Base-by-base conservation (phyloP, 2,888 invertebrate species). In the Standfussiana lucernea region DNA sequence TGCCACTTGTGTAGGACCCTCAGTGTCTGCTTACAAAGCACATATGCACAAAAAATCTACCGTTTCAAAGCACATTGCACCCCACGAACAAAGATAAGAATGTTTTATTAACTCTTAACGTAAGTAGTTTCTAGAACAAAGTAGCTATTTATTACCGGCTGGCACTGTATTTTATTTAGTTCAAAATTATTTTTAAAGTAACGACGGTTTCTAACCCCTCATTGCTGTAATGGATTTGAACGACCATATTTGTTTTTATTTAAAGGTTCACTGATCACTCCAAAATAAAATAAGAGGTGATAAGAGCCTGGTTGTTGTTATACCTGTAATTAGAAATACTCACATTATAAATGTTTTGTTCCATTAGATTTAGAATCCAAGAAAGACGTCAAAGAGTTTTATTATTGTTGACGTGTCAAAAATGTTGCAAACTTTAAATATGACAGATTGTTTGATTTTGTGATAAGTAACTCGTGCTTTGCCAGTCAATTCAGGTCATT, bases 61-160 rank as follows among this genome's bases (percentile, higher is more conserved):
- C 37, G 2, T 67, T 75, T 47, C 24, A 50, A 28, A 21, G 45
- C 28, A 66, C 73, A 56, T 68, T 77, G 69, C 77, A 71, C 13
- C 42, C 50, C 1, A 50, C 62, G 66, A 77, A 75, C 47, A 79
- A 64, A 72, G 47, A 79, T 56, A 70, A 65, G 40, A 62, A 62
- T 75, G 72, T 45, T 67, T 79, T 75, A 70, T 72, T 69, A 35
- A 32, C 69, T 66, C 68, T 75, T 64, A 69, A 15, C 71, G 35
- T 79, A 28, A 82, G 47, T 75, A 72, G 72, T 75, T 75, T 66
- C 21, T 59, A 0, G n/a, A 69, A 65, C 35, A 11, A 65, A 65
- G 45, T 61, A 50, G 10, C 42, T 45, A 73, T 67, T n/a, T n/a
- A 61, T 50, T 24, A 21, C 10, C 32, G 8, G 32, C 59, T 32